These are phyloP conservation scores for Myiotriccus ornatus DNA, from an alignment of 2,797 vertebrate genomes.

Conservation along the genomic window DNA sequence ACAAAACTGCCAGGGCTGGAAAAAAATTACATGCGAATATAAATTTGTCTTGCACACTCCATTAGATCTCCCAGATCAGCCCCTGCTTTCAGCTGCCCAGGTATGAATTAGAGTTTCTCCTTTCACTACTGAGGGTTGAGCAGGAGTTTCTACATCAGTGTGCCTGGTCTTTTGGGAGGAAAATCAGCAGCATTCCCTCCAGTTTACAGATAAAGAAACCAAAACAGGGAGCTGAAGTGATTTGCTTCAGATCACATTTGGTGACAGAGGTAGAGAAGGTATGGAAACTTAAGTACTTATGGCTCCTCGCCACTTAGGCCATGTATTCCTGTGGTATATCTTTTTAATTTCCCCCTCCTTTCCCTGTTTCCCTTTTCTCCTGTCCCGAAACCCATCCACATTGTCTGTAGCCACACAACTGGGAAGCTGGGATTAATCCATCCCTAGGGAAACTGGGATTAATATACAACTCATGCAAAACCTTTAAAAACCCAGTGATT, in stretches of 20 bases:
- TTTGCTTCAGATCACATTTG: background rate
- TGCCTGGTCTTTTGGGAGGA: background rate
- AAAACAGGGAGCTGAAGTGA: background rate
- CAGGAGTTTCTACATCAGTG: background rate
- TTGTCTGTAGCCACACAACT: constrained; percentile 44
- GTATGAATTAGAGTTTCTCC: background rate
- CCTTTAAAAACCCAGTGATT: constrained; percentile 55
- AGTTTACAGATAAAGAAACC: background rate
- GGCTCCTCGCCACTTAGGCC: background rate
- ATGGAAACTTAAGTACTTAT: constrained; percentile 17
- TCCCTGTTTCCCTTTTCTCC: constrained; percentile 12
- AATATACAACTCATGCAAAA: constrained; percentile 56
- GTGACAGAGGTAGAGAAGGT: constrained; percentile 32
- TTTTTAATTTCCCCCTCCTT: constrained; percentile 41
- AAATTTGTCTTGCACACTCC: constrained; percentile 3
- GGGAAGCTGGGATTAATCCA: constrained; percentile 51
- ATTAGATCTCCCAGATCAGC: background rate
- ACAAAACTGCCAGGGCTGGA: constrained; percentile 33
- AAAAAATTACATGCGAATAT: constrained; percentile 21
- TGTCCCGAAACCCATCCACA: constrained; percentile 2
- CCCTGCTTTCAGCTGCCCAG: background rate
- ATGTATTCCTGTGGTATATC: constrained; percentile 25
- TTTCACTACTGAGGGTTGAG: background rate
- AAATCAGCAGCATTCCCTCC: background rate
- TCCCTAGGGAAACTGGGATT: constrained; percentile 50